Conservation (phyloP, 2,888 invertebrate species). For the Arrhopalites spinosus region DNA sequence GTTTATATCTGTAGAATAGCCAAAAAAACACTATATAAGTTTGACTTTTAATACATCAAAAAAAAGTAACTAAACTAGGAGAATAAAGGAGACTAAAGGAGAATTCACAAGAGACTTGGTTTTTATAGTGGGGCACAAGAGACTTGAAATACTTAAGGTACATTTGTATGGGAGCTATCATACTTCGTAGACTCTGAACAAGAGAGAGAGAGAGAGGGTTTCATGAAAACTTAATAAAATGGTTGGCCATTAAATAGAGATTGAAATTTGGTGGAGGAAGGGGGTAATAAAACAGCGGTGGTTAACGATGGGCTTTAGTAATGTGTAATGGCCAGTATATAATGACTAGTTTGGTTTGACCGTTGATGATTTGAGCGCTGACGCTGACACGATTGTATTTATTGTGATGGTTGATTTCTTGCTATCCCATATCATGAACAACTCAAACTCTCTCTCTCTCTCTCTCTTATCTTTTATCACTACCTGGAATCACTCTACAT, state of each 20-base stretch:
- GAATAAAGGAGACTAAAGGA: not conserved
- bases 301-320: conserved; percentile 28
- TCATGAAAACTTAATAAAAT: conserved; percentile 26
- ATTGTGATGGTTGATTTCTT: conserved; percentile 32
- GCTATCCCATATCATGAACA: conserved; percentile 20
- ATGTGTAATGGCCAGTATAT: conserved; percentile 20
- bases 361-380: conserved; percentile 24
- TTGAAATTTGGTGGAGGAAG: conserved; percentile 19
- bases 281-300: conserved; percentile 31
- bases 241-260: conserved; percentile 25
- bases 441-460: conserved; percentile 3
- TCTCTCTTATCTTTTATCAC: conserved; percentile 2
- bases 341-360: conserved; percentile 29
- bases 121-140: not conserved
- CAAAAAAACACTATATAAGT: no score
- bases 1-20: no score
- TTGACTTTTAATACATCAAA: not conserved
- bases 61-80: not conserved
- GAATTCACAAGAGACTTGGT: not conserved
- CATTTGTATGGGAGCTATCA: conserved; percentile 1
- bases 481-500: conserved; percentile 23
- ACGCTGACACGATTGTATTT: conserved; percentile 31
- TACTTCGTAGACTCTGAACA: not conserved
- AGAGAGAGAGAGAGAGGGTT: not conserved
- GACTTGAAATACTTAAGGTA: not conserved